Evolutionary conservation across 2,113 vertebrate genomes (phyloP).

Genomic region (Apteryx owenii): DNA sequence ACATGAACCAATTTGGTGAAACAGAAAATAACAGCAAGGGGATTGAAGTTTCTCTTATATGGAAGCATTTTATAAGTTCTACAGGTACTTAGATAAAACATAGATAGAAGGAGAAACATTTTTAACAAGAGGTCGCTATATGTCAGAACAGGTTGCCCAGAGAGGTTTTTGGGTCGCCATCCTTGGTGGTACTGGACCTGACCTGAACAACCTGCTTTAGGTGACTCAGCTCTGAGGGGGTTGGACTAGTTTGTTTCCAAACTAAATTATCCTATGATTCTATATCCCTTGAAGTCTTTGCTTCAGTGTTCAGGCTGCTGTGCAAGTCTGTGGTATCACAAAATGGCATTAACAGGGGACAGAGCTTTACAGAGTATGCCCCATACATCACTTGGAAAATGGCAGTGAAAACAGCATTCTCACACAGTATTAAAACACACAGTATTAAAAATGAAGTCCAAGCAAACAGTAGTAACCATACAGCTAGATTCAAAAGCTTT

Average conservation of each 20-base stretch:
- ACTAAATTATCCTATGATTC: neutral
- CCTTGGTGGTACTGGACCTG: neutral
- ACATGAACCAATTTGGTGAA: neutral
- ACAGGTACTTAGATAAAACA: neutral
- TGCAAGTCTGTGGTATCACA: neutral
- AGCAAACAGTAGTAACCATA: neutral
- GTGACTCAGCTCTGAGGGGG: neutral
- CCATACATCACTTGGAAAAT: neutral
- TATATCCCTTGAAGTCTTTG: neutral
- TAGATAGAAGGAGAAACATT: neutral
- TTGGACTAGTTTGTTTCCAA: neutral
- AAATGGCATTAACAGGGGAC: neutral
- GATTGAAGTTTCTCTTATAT: neutral
- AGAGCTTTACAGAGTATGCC: neutral
- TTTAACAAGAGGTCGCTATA: neutral
- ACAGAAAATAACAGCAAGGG: neutral
- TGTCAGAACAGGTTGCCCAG: neutral
- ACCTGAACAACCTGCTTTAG: neutral
- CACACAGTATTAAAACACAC: neutral
- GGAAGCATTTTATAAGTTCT: neutral
- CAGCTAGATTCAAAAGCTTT: neutral
- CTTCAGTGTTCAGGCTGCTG: neutral
- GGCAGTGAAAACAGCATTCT: neutral
- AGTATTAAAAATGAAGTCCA: neutral
- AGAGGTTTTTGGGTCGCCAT: fast-evolving